These are phyloP conservation scores for Macquaria australasica DNA, from an alignment of 2,113 vertebrate species.

Conservation along the genomic window DNA sequence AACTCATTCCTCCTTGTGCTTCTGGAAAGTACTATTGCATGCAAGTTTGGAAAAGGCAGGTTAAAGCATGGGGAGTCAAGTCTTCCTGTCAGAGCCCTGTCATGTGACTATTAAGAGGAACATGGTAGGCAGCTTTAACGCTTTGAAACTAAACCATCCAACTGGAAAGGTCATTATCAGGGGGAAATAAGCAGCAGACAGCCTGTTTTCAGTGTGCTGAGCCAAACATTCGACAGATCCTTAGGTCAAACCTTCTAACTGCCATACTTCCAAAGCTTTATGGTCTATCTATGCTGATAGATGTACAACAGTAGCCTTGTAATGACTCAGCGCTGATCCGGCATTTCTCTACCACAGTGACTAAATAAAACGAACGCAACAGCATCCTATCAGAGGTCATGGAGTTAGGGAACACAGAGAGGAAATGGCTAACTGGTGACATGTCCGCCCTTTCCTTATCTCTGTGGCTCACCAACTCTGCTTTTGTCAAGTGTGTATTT, in stretches of 20 bases:
- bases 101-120: constrained; percentile 77
- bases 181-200: background rate
- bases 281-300: background rate
- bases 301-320: background rate
- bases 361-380: background rate
- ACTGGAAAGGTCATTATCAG: background rate
- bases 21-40: constrained; percentile 42
- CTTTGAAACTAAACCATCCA: background rate
- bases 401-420: constrained; percentile 35
- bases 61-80: constrained; percentile 6
- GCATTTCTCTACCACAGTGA: constrained; percentile 27
- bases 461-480: constrained; percentile 6
- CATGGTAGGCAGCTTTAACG: constrained; percentile 6
- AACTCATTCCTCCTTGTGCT: background rate
- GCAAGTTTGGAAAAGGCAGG: constrained; percentile 30
- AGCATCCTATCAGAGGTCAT: constrained; percentile 28
- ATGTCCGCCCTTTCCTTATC: constrained; percentile 45
- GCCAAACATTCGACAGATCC: constrained; percentile 6
- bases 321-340: constrained; percentile 43
- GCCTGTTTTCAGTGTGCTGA: background rate
- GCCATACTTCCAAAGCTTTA: background rate
- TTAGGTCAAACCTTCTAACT: background rate
- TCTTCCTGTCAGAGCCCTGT: constrained; percentile 54
- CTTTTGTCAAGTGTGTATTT: constrained; percentile 27
- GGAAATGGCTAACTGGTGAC: constrained; percentile 60